Base-by-base conservation (phyloP, 2,113 vertebrate species). In the Clarias gariepinus region DNA sequence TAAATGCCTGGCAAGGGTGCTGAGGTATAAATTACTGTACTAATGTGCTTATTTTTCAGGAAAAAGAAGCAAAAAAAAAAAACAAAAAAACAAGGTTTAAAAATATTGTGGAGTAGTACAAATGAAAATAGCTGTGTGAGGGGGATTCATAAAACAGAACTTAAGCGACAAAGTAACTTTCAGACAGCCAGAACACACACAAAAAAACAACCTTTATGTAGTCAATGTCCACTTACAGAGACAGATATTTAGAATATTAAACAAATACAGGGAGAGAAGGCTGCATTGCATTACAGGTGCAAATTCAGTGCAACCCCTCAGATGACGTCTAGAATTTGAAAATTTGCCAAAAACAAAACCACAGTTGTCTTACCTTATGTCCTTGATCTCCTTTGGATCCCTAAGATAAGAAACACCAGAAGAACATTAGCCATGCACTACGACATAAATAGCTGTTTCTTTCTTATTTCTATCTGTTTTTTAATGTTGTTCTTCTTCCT, bases 381-480 rank as follows among this genome's bases (percentile, higher is more conserved):
- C 94, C 94, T 33, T 82, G 85, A 63, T 93, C 93, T 60, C 93
- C 93, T 41, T 90, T 92, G 53, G 53, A 36, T 77, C 94, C 94
- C 93, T 95, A 81, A 86, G 33, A 68, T 61, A 63, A 2, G 36
- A 87, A 69, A 87, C 11, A 87, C 28, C 53, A 84, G 47, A 89
- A 82, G 73, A 79, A 68, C 28, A 41, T 84, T 53, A 76, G 64
- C 15, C 60, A 61, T 71, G 58, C 55, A 83, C 25, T 71, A 66
- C 74, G 71, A 36, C 47, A 64, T 69, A 18, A 13, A 83, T 13
- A 30, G 18, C 7, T 47, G 25, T 47, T 47, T 4, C 3, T 47
- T 85, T 7, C 41, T 25, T 73, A 28, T 33, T 36, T 21, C 36
- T 69, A 21, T 47, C 47, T 47, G 7, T 55, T 73, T 84, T 52